Evolutionary conservation across 1,140 invertebrate genomes (phyloP), one percentile per base, ranked within the genome.

Genomic region (Cydia amplana): DNA sequence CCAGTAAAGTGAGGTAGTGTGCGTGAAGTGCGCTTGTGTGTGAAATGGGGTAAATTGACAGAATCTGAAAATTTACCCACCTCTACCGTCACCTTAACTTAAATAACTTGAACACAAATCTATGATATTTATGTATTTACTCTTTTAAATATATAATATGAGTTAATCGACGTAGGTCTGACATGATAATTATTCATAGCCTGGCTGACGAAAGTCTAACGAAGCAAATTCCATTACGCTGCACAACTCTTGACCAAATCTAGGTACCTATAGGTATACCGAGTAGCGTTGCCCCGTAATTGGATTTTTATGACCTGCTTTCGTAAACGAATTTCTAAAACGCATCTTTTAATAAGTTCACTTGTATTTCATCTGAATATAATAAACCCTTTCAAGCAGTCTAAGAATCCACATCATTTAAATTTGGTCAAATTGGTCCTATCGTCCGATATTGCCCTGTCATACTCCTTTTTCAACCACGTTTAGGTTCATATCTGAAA

Each of bases 181-280:
- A 60, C 55, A 60, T 23, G n/a, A 60, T 12, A 23, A 60, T 23
- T 60, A 60, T 60, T 23, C 55, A 60, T 60, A 18, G 51, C 51
- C 18, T 16, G n/a, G 51, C 51, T 20, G 51, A 18, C 51, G 51
- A 60, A 60, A 60, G 18, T 23, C 23, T 23, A 60, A 60, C 55
- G 55, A 60, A 60, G 20, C 18, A 23, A 23, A 60, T 60, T 60
- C 20, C 18, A 60, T 60, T 60, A 60, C 7, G 7, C 55, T 23
- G 55, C 55, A 60, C 23, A 23, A 60, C 55, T 60, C 20, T 60
- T 60, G 20, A 23, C 20, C 55, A 60, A 23, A 32, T 32, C 32
- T 32, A 32, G 32, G 6, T 12, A n/a, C n/a, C n/a, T n/a, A 14
- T 46, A 16, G 0, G 51, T 55, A 60, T 55, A 14, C 18, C 16